A percentile compares a stretch with the other conserved stretches of the same genome.
These are phyloP conservation scores for Toxonevra muliebris DNA, from an alignment of 2,888 invertebrate genomes.

Conservation along the genomic window DNA sequence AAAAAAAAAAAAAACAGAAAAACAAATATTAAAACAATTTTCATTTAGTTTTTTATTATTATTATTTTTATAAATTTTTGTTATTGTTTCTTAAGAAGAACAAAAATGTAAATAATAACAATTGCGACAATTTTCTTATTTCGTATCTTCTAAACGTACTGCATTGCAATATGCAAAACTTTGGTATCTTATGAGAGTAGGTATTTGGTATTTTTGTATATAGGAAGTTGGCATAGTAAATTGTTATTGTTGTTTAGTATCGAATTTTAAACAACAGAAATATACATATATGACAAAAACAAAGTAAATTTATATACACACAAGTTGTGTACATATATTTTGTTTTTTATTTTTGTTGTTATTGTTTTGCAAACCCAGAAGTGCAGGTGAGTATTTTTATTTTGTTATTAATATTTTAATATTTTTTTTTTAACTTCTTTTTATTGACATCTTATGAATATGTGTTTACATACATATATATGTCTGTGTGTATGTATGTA, in stretches of 20 bases:
- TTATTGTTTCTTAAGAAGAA: constrained; percentile 13
- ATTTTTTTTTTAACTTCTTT: neutral
- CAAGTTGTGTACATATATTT: neutral
- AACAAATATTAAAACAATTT: constrained; percentile 8
- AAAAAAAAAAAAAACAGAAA: too few species aligned
- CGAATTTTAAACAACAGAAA: constrained; percentile 35
- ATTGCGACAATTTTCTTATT: neutral
- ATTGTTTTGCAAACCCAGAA: neutral
- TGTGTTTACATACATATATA: neutral
- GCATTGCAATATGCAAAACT: constrained; percentile 29
- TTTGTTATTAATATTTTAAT: neutral
- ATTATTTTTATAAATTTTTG: constrained; percentile 2
- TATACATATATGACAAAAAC: neutral
- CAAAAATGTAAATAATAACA: constrained; percentile 35
- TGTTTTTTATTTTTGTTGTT: neutral
- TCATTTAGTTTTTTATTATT: neutral
- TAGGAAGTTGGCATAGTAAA: constrained; percentile 25
- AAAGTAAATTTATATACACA: neutral
- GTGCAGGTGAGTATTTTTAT: neutral
- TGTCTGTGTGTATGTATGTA: constrained; percentile 2
- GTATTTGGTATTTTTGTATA: constrained; percentile 16
- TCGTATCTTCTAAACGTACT: constrained; percentile 6
- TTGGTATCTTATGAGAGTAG: constrained; percentile 39
- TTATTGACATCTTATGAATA: neutral
- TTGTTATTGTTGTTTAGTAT: constrained; percentile 14